Evolutionary conservation across 2,888 invertebrate species (phyloP), one percentile per base, ranked within the genome.

Genomic region (Julus scanicus): DNA sequence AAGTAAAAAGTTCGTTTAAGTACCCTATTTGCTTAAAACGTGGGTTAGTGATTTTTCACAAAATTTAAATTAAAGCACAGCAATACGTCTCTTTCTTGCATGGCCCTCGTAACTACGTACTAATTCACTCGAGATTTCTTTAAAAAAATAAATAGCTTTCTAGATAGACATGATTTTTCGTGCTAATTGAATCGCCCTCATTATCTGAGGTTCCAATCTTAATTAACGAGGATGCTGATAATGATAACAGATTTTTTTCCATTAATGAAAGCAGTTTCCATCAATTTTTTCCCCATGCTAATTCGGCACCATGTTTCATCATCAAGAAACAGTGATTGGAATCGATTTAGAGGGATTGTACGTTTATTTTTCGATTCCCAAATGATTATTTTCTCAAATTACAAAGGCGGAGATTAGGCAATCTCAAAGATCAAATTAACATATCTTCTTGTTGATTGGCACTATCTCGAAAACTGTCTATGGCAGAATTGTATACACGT

Each of bases 321-420:
- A 63, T 11, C 57, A 6, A 17, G n/a, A 15, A 63, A 15, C 15
- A 63, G 57, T 63, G n/a, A 63, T 63, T 63, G n/a, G n/a, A 63
- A 63, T 63, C 57, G 57, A 63, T 63, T 17, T 63, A 6, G 57
- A n/a, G n/a, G 53, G 15, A 53, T 15, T 53, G 53, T 53, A 13
- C 57, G 57, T n/a, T 63, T 63, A 63, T 63, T 63, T 63, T 63
- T n/a, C 57, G n/a, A n/a, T n/a, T 63, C 57, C 57, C 57, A 17
- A 63, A 63, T 63, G 57, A n/a, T 63, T n/a, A n/a, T n/a, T n/a
- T 63, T 63, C n/a, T 63, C 57, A 63, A 63, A 63, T 63, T 63
- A n/a, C 57, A n/a, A 63, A 63, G 57, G 57, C 57, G 2, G 57
- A 5, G n/a, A 63, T 63, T 63, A 5, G 1, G 57, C 3, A 63